Evolutionary conservation across 1,140 invertebrate species (phyloP).

Genomic region (Plectrocnemia conspersa): DNA sequence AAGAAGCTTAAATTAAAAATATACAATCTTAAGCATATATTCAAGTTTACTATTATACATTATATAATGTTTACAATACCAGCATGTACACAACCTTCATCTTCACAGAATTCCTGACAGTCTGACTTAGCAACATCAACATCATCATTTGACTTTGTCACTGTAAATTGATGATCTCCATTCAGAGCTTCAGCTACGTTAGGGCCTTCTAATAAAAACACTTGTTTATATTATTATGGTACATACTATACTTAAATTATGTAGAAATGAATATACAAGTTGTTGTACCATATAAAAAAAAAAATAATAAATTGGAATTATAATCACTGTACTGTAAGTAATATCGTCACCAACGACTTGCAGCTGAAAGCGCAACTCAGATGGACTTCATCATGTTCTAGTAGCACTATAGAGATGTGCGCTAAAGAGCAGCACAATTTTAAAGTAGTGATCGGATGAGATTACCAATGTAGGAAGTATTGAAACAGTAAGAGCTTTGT

Average conservation of each 20-base stretch:
- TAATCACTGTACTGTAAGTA: too few relatives aligned
- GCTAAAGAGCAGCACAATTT: too few relatives aligned
- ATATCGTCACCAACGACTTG: too few relatives aligned
- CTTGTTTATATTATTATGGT: background rate
- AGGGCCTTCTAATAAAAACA: conserved; percentile 36
- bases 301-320: too few relatives aligned
- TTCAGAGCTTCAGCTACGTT: conserved; percentile 44
- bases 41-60: background rate
- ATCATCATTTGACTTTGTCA: conserved; percentile 28
- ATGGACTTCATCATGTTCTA: too few relatives aligned
- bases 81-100: background rate
- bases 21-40: background rate
- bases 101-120: background rate
- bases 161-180: conserved; percentile 17
- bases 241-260: background rate
- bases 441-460: too few relatives aligned
- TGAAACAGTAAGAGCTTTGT: too few relatives aligned
- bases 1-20: conserved; percentile 53
- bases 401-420: too few relatives aligned
- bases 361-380: too few relatives aligned
- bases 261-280: too few relatives aligned
- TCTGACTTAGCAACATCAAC: conserved; percentile 36
- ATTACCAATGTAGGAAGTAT: too few relatives aligned
- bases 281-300: too few relatives aligned
- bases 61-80: background rate